Percentiles rank a stretch among this genome's conserved stretches.
These are phyloP conservation scores for Simalia tracyae DNA, from an alignment of 2,797 vertebrate species.

Conservation along the genomic window DNA sequence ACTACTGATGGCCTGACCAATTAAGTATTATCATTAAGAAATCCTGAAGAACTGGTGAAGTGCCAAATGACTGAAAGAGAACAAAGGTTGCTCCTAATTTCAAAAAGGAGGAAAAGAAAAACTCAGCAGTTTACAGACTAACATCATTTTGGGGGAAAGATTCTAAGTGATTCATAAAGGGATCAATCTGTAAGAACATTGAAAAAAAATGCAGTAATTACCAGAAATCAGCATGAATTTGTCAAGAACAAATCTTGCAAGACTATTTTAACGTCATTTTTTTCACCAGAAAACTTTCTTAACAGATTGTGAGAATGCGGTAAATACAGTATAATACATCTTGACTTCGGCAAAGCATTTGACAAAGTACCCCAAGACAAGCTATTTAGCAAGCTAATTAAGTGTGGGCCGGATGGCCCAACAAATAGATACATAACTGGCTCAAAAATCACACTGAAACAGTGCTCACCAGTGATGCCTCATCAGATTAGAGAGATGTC, in stretches of 20 bases:
- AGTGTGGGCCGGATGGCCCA: no score
- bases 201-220: background rate
- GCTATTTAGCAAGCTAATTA: no score
- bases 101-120: background rate
- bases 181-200: background rate
- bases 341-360: no score
- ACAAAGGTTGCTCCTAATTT: background rate
- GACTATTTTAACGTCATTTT: background rate
- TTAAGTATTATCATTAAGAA: background rate
- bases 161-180: background rate
- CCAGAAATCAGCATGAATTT: background rate
- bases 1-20: background rate
- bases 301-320: no score
- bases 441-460: no score
- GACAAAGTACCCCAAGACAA: no score
- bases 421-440: no score
- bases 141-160: background rate
- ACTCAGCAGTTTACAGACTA: background rate
- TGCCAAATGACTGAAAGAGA: background rate
- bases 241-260: background rate
- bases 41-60: background rate
- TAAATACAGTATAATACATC: no score
- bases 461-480: no score
- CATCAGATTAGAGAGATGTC: no score
- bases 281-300: background rate